Base-by-base conservation (phyloP, 1,140 invertebrate genomes). In the Sarcophaga bullata region DNA sequence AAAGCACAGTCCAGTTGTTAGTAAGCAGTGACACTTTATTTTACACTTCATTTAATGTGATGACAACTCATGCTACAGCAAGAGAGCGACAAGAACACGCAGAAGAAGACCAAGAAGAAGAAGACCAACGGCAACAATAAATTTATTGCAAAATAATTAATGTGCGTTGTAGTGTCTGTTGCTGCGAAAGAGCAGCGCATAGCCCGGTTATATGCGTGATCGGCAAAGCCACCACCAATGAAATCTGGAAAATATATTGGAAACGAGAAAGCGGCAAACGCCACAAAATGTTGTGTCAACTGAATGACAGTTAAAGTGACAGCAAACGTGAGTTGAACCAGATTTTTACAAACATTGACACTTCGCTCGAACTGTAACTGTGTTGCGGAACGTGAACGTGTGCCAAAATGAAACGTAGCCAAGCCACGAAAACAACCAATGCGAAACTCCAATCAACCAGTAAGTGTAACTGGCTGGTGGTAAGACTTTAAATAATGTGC, bases 281-380 rank as follows among this genome's bases (percentile, higher is more conserved):
- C 75, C 75, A 48, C 75, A 78, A 78, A 78, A 78, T 52, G 75
- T 50, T 52, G 48, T 78, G 49, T 78, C 75, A 78, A 78, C 75
- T 9, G 50, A 78, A 78, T 78, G 75, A 78, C 75, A 78, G 15
- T 46, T 78, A 78, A 78, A 78, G 75, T 78, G 75, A 78, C 75
- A 78, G 75, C 75, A 78, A 78, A 78, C 75, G 75, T 78, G 75
- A 78, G 75, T 78, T 78, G 75, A 48, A 78, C 75, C 48, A 78
- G 75, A 78, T 78, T 78, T 78, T 78, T 78, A 78, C n/a, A 49
- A 78, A 78, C 75, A 78, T 25, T 78, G 75, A 78, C 75, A 78
- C 48, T 48, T 78, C 50, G 37, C 52, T 78, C 48, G 75, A 50
- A 68, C 17, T 68, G 62, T 68, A 68, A 68, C 62, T 68, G 62